phyloP scores from a whole-genome alignment of 2,888 invertebrate species.

The Heliconius ismenius region DNA sequence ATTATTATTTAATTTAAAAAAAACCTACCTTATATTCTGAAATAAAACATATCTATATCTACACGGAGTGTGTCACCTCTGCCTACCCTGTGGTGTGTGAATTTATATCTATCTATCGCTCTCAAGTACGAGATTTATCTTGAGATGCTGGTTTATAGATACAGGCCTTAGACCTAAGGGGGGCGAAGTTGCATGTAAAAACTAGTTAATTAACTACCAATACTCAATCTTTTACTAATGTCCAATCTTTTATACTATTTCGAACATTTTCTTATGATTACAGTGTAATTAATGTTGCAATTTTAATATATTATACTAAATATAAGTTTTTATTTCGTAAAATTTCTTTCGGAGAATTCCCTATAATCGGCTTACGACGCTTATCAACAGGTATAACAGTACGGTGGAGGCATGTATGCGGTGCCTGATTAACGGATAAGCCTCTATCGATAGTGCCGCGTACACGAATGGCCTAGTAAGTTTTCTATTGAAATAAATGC shows the following conservation, averaged over 20 bases:
- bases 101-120: too few species aligned
- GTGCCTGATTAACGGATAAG: conserved; percentile 22
- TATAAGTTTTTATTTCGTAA: background rate
- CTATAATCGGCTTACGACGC: conserved; percentile 9
- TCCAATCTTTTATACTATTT: background rate
- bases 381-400: conserved; percentile 14
- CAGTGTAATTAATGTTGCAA: background rate
- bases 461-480: background rate
- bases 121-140: too few species aligned
- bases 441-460: conserved; percentile 11
- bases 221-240: background rate
- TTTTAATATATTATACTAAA: background rate
- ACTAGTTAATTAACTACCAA: too few species aligned
- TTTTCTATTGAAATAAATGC: conserved; percentile 8
- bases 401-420: background rate
- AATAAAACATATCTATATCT: too few species aligned
- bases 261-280: background rate
- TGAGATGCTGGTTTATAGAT: too few species aligned
- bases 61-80: too few species aligned
- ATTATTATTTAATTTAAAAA: background rate
- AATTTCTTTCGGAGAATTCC: background rate
- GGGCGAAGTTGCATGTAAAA: too few species aligned
- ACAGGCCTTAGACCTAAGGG: too few species aligned
- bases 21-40: too few species aligned
- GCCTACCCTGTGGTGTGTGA: too few species aligned